phyloP scores from a whole-genome alignment of 1,140 invertebrate genomes.

The Drosophila repletoides region DNA sequence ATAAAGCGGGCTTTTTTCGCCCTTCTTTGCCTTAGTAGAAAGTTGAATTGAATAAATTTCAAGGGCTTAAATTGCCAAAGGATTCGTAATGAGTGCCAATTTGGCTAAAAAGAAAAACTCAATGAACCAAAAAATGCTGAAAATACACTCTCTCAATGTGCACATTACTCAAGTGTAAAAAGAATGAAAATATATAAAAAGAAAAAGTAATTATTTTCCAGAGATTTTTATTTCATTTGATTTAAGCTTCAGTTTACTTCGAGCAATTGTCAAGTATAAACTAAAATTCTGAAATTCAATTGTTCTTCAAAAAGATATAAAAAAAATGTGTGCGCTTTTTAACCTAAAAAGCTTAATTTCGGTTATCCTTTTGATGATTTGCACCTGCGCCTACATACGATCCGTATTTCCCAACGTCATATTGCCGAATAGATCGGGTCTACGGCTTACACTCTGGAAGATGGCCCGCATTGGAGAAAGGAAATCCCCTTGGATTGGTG shows the following conservation, averaged over 20 bases:
- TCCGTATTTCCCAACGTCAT: constrained; percentile 94
- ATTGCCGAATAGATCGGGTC: constrained; percentile 96
- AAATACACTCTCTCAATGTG: too few species aligned
- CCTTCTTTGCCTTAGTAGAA: constrained; percentile 5
- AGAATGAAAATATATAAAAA: too few species aligned
- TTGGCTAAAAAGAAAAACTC: neutral
- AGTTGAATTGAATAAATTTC: constrained; percentile 17
- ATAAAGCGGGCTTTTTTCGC: constrained; percentile 36
- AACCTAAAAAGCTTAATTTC: constrained; percentile 98
- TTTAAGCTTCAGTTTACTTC: too few species aligned
- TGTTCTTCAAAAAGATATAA: too few species aligned
- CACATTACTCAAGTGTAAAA: too few species aligned
- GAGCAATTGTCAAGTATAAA: too few species aligned
- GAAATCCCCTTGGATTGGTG: constrained; percentile 96
- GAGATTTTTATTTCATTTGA: too few species aligned
- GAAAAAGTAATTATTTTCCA: too few species aligned
- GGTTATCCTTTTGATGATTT: constrained; percentile 95
- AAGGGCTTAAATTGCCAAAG: constrained; percentile 6
- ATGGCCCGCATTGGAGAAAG: constrained; percentile 98
- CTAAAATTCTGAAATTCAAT: too few species aligned
- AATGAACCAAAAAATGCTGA: constrained; percentile 1
- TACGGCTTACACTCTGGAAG: constrained; percentile 98
- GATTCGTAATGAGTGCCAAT: constrained; percentile 1
- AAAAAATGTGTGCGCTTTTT: constrained; percentile 93
- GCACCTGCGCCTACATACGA: constrained; percentile 97